Percentiles rank a stretch among this genome's conserved stretches.
These are phyloP conservation scores for Campoletis sonorensis DNA, from an alignment of 1,140 invertebrate genomes.

Conservation along the genomic window DNA sequence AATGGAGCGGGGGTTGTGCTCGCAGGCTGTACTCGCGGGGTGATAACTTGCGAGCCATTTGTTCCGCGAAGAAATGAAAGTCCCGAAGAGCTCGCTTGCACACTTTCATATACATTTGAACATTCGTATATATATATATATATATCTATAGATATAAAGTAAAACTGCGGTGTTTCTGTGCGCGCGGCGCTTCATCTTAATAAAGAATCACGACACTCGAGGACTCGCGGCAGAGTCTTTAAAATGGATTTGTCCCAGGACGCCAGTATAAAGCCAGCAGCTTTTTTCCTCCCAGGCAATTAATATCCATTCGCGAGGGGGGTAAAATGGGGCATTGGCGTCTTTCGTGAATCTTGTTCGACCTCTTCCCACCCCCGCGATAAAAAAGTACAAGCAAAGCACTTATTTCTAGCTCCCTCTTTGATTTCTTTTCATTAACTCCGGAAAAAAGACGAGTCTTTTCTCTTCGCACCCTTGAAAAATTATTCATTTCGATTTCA, in stretches of 20 bases:
- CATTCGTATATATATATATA: not conserved
- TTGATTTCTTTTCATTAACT: slow-evolving; percentile 38
- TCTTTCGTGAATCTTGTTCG: slow-evolving; percentile 37
- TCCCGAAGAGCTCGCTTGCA: slow-evolving; percentile 53
- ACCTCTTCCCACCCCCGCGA: not conserved
- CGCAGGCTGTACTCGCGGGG: slow-evolving; percentile 58
- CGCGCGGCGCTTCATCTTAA: slow-evolving; percentile 71
- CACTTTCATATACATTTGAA: not conserved
- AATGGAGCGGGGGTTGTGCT: slow-evolving; percentile 69
- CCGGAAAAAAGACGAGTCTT: not conserved
- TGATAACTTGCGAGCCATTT: slow-evolving; percentile 76
- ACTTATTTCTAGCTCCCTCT: slow-evolving; percentile 5
- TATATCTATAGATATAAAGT: no score
- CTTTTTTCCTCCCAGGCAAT: slow-evolving; percentile 44
- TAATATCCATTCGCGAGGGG: slow-evolving; percentile 52
- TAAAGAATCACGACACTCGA: slow-evolving; percentile 69
- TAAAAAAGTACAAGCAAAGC: not conserved
- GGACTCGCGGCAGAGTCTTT: slow-evolving; percentile 51
- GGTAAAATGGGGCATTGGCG: not conserved
- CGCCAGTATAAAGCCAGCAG: slow-evolving; percentile 36
- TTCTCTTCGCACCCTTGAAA: not conserved
- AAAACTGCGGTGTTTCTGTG: slow-evolving; percentile 22
- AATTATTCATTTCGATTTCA: not conserved
- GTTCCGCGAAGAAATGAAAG: slow-evolving; percentile 73
- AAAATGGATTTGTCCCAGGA: slow-evolving; percentile 60